Conservation (phyloP, 2,113 vertebrate species). For the Rostratula benghalensis region DNA sequence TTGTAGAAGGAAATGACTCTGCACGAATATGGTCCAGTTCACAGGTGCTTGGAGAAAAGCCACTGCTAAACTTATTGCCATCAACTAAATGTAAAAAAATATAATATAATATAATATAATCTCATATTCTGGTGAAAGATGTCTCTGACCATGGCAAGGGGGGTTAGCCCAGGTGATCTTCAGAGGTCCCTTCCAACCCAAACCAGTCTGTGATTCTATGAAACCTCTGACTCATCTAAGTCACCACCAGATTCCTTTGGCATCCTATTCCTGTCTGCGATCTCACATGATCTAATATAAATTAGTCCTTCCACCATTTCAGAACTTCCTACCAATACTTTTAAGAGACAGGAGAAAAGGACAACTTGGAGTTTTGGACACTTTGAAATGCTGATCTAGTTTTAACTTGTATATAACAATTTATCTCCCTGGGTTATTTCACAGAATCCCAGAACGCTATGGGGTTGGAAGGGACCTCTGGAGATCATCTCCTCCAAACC, state of each 20-base stretch:
- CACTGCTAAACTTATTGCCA: not conserved
- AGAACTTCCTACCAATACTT: not conserved
- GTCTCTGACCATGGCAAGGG: too few relatives aligned
- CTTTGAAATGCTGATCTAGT: not conserved
- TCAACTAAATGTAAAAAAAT: not conserved
- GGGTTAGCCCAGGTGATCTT: not conserved
- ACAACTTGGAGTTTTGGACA: not conserved
- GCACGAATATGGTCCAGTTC: not conserved
- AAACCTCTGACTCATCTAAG: not conserved
- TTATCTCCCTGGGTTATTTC: not conserved
- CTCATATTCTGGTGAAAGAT: not conserved
- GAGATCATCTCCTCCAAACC: too few relatives aligned
- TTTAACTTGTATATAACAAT: not conserved
- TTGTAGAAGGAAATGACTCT: not conserved
- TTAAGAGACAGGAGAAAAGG: not conserved
- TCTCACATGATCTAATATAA: too few relatives aligned
- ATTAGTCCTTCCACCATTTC: not conserved
- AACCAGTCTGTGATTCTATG: not conserved
- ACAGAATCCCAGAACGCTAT: too few relatives aligned
- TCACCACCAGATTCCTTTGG: not conserved
- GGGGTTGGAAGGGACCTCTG: too few relatives aligned
- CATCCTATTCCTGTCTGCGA: too few relatives aligned
- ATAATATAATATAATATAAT: too few relatives aligned
- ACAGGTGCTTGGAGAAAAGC: not conserved
- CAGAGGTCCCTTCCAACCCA: not conserved